Conservation (phyloP, 2,797 vertebrate species). For the Squalus acanthias region DNA sequence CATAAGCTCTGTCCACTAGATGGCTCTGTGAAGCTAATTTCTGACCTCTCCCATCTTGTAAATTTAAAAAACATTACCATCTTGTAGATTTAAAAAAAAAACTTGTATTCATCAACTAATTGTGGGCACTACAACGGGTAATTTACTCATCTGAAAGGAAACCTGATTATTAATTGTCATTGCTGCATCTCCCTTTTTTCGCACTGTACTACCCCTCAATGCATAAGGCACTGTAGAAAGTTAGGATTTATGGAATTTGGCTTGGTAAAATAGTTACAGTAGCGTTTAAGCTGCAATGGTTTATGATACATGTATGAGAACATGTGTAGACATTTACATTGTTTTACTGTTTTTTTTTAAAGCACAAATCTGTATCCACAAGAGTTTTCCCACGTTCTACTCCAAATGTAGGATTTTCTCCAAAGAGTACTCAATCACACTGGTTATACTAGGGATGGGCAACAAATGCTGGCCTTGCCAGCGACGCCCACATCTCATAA, state of each 20-base stretch:
- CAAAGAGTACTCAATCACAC: too few species aligned
- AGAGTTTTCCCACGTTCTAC: too few species aligned
- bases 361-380: too few species aligned
- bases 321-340: too few species aligned
- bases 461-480: too few species aligned
- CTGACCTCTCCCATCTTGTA: background rate
- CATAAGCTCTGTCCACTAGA: background rate
- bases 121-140: background rate
- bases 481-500: too few species aligned
- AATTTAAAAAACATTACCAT: background rate
- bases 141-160: background rate
- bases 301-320: too few species aligned
- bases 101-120: background rate
- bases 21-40: constrained; percentile 7
- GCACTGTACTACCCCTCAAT: background rate
- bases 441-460: too few species aligned
- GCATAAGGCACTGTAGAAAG: background rate
- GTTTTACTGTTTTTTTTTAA: too few species aligned
- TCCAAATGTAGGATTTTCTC: too few species aligned
- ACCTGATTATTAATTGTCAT: background rate
- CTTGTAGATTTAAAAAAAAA: background rate
- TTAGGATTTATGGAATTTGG: background rate
- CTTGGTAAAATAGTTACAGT: background rate
- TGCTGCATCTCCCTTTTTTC: background rate
- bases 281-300: too few species aligned